Evolutionary conservation across 1,140 invertebrate species (phyloP).

Genomic region (Drosophila kohkoa): DNA sequence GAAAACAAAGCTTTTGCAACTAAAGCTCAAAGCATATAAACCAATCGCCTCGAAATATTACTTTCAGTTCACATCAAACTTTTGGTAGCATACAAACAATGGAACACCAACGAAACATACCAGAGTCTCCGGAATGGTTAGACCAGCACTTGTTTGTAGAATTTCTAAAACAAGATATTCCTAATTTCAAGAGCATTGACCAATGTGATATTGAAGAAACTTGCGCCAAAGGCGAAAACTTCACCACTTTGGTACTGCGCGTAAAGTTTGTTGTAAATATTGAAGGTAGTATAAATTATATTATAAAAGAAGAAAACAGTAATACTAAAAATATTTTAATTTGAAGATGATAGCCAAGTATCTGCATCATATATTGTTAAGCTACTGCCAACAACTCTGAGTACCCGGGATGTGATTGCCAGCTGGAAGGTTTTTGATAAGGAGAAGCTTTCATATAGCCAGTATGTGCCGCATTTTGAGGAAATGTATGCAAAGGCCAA

Average conservation of each 20-base stretch:
- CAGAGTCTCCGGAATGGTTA: conserved; percentile 47
- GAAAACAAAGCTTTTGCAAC: neutral
- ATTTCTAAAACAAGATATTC: conserved; percentile 51
- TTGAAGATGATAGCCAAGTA: conserved; percentile 45
- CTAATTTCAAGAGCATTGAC: conserved; percentile 47
- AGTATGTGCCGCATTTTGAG: conserved; percentile 68
- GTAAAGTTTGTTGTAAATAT: conserved; percentile 51
- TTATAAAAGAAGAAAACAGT: too few species aligned
- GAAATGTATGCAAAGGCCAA: conserved; percentile 71
- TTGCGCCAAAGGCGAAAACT: conserved; percentile 67
- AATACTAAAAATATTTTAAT: neutral
- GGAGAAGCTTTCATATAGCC: conserved; percentile 59
- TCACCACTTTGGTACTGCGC: conserved; percentile 58
- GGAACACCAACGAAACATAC: conserved; percentile 24
- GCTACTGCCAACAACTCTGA: conserved; percentile 43
- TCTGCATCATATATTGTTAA: conserved; percentile 64
- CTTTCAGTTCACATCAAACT: neutral
- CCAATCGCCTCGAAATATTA: neutral
- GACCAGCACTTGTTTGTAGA: conserved; percentile 41
- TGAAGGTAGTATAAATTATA: conserved; percentile 40
- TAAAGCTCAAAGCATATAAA: conserved; percentile 15
- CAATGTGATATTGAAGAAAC: conserved; percentile 49
- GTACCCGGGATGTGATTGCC: conserved; percentile 47
- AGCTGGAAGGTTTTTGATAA: conserved; percentile 73
- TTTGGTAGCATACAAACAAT: conserved; percentile 15